Evolutionary conservation across 2,113 vertebrate species (phyloP), one percentile per base, ranked within the genome.

Genomic region (Nesoenas mayeri): DNA sequence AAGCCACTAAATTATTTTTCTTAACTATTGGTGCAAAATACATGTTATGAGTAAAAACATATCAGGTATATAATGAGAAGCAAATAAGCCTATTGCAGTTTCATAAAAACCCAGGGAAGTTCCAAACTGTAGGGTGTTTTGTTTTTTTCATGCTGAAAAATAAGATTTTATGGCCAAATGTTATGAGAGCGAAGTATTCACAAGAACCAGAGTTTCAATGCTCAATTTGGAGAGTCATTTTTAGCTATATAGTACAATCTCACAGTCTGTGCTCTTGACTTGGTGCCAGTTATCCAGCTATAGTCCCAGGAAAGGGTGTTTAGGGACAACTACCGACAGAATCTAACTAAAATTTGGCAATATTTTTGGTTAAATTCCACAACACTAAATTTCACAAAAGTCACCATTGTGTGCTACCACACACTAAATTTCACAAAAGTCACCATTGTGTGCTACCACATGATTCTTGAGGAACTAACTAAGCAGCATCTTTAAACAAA

Each of bases 1-100:
- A 97, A 97, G 54, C 62, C 82, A 96, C 90, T 97, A 97, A 97
- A 97, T 96, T 95, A 96, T 96, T 97, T 97, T 96, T 72, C 86
- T 96, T 71, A 83, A 75, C 42, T 95, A 32, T 74, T 79, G 56
- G 77, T 79, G 75, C 87, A 95, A 97, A 98, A 97, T 97, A 85
- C 62, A 67, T 93, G 82, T 86, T 93, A 82, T 97, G 97, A 97
- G 83, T 94, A 86, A 94, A 97, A 97, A 92, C 42, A 93, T 94
- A 93, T 93, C 93, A 65, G 26, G 60, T 94, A 96, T 82, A 85
- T 93, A 97, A 93, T 64, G 50, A 97, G 95, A 93, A 95, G 78
- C 71, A 95, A 96, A 96, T 94, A 97, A 97, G 88, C 57, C 77
- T 69, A 85, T 89, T 96, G 93, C 70, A 90, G 78, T 94, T 97